Conservation (phyloP, 30 jellyfish, hydroid and myxozoan genomes). For the Chironex yamaguchii region DNA sequence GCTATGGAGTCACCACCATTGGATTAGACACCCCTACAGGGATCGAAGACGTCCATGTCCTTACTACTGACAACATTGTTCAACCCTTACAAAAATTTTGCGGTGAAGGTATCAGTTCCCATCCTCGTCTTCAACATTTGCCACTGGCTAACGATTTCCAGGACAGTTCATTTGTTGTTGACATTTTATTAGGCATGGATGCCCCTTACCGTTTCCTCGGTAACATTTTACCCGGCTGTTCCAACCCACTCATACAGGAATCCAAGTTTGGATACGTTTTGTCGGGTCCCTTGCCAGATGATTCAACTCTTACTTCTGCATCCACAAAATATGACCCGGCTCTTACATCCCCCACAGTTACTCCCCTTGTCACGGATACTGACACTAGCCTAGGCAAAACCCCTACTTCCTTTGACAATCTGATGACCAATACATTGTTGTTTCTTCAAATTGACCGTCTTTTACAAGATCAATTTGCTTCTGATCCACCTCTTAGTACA, state of each 20-base stretch:
- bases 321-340: background rate
- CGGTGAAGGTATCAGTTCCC: background rate
- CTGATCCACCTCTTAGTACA: too few relatives aligned
- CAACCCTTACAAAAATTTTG: conserved; percentile 25
- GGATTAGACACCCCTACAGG: conserved; percentile 62
- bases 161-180: conserved; percentile 9
- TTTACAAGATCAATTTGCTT: conserved; percentile 27
- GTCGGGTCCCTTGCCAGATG: conserved; percentile 30
- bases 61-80: conserved; percentile 37
- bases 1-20: conserved; percentile 36
- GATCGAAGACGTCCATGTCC: conserved; percentile 14
- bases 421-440: conserved; percentile 18
- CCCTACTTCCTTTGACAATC: conserved; percentile 11
- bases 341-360: too few relatives aligned
- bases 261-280: conserved; percentile 49
- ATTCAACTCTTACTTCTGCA: background rate
- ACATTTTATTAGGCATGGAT: conserved; percentile 49
- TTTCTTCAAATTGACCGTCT: conserved; percentile 32
- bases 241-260: conserved; percentile 4
- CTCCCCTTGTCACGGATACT: too few relatives aligned
- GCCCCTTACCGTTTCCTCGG: conserved; percentile 57
- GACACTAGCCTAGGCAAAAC: background rate
- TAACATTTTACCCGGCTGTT: background rate
- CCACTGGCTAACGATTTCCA: conserved; percentile 27
- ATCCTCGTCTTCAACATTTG: conserved; percentile 44